Evolutionary conservation across 2,797 vertebrate genomes (phyloP).

Genomic region (Tauraco hartlaubi): DNA sequence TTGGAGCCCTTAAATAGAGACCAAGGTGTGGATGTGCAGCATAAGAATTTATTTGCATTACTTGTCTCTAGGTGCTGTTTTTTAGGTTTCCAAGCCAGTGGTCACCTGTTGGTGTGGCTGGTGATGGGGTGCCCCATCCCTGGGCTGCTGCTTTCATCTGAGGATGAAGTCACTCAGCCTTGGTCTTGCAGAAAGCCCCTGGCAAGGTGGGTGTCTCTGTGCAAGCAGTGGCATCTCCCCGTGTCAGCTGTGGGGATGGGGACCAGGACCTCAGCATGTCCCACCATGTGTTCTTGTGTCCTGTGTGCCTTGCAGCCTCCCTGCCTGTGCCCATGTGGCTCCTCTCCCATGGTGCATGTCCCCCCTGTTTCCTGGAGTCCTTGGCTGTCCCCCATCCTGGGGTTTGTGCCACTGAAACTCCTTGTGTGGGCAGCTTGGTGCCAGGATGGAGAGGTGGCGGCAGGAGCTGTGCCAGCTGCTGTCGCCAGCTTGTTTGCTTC

Average conservation of each 20-base stretch:
- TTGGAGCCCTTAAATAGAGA: background rate
- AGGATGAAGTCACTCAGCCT: background rate
- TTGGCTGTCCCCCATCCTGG: background rate
- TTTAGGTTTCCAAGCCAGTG: background rate
- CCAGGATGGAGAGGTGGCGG: background rate
- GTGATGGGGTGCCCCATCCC: background rate
- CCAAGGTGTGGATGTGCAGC: accelerated
- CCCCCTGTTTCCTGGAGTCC: background rate
- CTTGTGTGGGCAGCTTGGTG: accelerated
- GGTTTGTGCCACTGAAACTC: background rate
- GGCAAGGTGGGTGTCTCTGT: background rate
- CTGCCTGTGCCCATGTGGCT: background rate
- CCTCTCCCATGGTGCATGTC: accelerated
- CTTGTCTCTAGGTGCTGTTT: background rate
- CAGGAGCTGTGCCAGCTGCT: background rate
- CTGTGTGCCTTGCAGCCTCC: background rate
- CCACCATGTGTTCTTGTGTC: accelerated
- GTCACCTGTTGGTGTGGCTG: background rate
- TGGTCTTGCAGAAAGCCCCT: background rate
- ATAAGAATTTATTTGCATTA: background rate
- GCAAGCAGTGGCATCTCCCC: background rate
- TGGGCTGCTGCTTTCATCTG: background rate
- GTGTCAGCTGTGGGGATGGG: background rate
- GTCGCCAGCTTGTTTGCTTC: background rate
- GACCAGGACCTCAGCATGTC: accelerated